Conservation (phyloP, 2,113 vertebrate species). For the Cyanistes caeruleus region DNA sequence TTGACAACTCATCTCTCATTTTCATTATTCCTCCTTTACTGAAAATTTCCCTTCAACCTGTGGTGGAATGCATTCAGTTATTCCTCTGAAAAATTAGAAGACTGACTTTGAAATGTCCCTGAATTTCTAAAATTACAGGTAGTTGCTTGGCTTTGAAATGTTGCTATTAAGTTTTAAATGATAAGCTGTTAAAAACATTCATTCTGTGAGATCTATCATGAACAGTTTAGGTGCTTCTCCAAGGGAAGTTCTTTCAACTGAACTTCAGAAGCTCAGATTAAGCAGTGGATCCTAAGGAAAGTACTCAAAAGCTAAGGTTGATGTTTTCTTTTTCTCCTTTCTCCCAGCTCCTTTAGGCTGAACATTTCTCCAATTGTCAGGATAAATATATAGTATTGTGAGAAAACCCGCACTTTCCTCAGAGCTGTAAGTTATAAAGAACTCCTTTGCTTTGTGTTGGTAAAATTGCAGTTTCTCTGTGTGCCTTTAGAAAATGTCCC, state of each 20-base stretch:
- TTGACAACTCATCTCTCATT: not conserved
- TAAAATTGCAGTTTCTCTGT: not conserved
- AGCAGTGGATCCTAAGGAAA: not conserved
- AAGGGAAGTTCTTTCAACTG: not conserved
- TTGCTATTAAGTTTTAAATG: not conserved
- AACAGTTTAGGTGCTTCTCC: not conserved
- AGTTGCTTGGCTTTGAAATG: not conserved
- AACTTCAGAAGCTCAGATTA: slow-evolving; percentile 20
- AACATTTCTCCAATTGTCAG: not conserved
- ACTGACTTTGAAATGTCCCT: not conserved
- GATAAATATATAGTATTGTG: not conserved
- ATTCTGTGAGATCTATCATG: not conserved
- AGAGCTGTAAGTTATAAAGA: not conserved
- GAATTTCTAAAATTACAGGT: not conserved
- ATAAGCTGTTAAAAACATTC: not conserved
- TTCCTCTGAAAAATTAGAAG: not conserved
- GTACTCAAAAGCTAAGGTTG: not conserved
- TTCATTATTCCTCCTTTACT: not conserved
- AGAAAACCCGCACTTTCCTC: not conserved
- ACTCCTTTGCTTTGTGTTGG: not conserved
- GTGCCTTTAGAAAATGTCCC: not conserved
- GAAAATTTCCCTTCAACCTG: not conserved
- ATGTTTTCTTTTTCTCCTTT: not conserved
- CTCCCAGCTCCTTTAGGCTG: not conserved
- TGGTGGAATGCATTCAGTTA: not conserved